Percentiles rank a stretch among this genome's conserved stretches.
Evolutionary conservation across 1,140 invertebrate genomes (phyloP).

Genomic region (Hydropsyche tenuis): DNA sequence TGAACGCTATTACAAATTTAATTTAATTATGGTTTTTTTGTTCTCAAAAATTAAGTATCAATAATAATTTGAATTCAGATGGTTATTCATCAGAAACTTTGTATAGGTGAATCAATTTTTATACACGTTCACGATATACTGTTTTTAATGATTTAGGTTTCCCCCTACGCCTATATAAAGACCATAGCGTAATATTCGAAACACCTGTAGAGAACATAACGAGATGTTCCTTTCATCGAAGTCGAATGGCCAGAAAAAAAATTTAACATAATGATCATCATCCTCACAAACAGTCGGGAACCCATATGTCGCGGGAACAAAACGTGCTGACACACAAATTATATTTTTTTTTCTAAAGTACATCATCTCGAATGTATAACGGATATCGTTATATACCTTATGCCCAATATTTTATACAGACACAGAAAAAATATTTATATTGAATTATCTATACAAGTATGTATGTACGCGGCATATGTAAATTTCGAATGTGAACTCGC

Average conservation of each 20-base stretch:
- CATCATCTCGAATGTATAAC: constrained; percentile 5
- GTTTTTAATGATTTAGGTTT: constrained; percentile 19
- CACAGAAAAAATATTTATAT: no score
- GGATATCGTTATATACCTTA: constrained; percentile 1
- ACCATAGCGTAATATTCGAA: constrained; percentile 31
- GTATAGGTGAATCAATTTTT: neutral
- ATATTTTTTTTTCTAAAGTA: constrained; percentile 39
- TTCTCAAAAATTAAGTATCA: no score
- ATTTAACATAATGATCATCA: constrained; percentile 41
- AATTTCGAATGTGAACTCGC: neutral
- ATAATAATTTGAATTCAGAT: no score
- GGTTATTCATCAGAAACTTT: neutral
- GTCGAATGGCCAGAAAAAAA: constrained; percentile 33
- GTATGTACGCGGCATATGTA: no score
- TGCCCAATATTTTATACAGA: no score
- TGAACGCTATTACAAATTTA: no score
- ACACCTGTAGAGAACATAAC: constrained; percentile 49
- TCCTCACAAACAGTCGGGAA: constrained; percentile 40
- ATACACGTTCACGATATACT: neutral
- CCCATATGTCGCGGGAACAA: constrained; percentile 50
- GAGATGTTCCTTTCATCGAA: constrained; percentile 40
- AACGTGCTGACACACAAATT: constrained; percentile 47
- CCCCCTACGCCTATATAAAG: constrained; percentile 9
- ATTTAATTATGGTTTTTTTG: no score
- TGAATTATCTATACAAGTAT: no score